A percentile compares a stretch with the other conserved stretches of the same genome.
phyloP scores from a whole-genome alignment of 2,113 vertebrate species.

The Petaurus breviceps region DNA sequence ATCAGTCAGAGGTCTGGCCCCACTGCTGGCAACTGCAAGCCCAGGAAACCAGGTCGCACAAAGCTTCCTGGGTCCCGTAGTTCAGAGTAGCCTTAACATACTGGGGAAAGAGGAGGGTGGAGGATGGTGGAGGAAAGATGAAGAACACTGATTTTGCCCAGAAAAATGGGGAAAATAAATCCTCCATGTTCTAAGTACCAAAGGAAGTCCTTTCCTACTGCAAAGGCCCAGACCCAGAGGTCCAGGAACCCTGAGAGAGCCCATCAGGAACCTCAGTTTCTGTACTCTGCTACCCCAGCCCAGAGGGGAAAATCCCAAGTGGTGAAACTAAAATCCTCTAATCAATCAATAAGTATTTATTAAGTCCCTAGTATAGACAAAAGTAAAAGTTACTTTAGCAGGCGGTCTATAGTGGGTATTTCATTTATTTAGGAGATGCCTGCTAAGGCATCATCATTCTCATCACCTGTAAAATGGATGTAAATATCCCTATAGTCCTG shows the following conservation, averaged over 20 bases:
- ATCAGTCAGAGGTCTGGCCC: neutral
- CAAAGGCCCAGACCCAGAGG: too few relatives aligned
- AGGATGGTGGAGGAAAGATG: neutral
- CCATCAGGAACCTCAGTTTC: neutral
- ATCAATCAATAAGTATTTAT: too few relatives aligned
- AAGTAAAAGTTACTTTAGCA: too few relatives aligned
- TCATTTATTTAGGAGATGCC: too few relatives aligned
- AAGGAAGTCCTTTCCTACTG: too few relatives aligned
- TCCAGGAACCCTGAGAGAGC: neutral
- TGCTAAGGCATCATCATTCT: neutral
- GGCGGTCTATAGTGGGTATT: too few relatives aligned
- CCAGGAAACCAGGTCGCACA: neutral
- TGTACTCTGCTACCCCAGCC: neutral
- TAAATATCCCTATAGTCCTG: neutral
- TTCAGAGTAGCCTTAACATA: neutral
- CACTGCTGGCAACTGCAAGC: too few relatives aligned
- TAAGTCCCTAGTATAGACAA: too few relatives aligned
- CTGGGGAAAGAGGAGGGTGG: neutral
- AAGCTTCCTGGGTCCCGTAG: neutral
- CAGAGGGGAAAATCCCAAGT: neutral
- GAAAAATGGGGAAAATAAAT: neutral
- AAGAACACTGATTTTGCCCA: neutral
- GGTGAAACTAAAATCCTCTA: too few relatives aligned
- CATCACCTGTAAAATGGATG: neutral
- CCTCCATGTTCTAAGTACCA: too few relatives aligned